Conservation (phyloP, 2,113 vertebrate genomes). For the Myrmophylax atrothorax region DNA sequence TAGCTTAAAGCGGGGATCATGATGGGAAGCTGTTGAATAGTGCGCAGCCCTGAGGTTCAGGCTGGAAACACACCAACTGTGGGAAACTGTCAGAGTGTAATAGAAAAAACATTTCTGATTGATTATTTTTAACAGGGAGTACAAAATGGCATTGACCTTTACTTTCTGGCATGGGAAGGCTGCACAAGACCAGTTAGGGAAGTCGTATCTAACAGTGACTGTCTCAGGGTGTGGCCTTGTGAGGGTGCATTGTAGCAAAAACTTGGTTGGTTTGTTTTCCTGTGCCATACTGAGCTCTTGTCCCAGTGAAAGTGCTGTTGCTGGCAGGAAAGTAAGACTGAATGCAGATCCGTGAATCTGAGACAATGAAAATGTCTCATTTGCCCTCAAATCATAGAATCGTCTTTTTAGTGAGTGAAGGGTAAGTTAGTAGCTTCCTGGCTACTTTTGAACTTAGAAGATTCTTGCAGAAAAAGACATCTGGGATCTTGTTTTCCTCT, state of each 20-base stretch:
- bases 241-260: neutral
- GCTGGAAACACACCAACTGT: neutral
- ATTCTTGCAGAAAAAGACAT: neutral
- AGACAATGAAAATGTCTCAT: neutral
- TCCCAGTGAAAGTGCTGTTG: neutral
- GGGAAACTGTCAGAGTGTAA: neutral
- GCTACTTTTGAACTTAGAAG: neutral
- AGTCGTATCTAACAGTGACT: neutral
- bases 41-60: neutral
- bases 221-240: neutral
- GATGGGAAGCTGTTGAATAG: neutral
- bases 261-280: neutral
- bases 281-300: rapidly evolving
- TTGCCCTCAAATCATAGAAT: neutral
- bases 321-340: neutral
- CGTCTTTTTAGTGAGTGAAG: neutral
- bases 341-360: neutral
- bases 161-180: neutral
- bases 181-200: neutral
- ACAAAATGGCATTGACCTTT: neutral
- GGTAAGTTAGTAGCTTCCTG: neutral
- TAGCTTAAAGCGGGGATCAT: neutral
- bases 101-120: neutral
- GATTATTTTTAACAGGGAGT: neutral
- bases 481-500: neutral